Conservation (phyloP, 1,140 invertebrate species). For the Limonius californicus region DNA sequence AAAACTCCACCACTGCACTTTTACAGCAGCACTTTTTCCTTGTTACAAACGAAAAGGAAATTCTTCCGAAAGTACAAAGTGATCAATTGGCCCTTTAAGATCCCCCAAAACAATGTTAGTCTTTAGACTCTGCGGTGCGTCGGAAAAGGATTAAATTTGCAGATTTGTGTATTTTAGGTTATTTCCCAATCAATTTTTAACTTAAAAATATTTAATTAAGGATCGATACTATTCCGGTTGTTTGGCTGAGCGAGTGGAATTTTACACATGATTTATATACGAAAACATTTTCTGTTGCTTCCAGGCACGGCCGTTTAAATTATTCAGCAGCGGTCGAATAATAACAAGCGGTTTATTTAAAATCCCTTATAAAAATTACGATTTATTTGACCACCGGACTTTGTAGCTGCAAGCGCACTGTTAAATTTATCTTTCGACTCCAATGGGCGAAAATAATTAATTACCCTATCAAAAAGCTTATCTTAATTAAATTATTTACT, state of each 20-base stretch:
- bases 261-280: neutral
- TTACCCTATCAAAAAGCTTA: no score
- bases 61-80: constrained; percentile 3
- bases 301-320: neutral
- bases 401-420: neutral
- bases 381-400: neutral
- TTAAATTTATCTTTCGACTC: neutral
- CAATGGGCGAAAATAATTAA: neutral
- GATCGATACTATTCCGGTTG: no score
- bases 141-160: no score
- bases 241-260: neutral
- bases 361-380: neutral
- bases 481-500: neutral
- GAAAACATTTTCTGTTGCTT: neutral
- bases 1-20: constrained; percentile 29
- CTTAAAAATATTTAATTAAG: no score
- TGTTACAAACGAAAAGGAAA: constrained; percentile 2
- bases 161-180: no score
- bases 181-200: no score
- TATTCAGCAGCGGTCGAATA: neutral
- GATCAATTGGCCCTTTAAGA: neutral
- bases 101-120: no score
- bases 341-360: neutral
- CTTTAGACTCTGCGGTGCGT: no score
- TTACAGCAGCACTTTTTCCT: constrained; percentile 24